A percentile compares a stretch with the other conserved stretches of the same genome.
Evolutionary conservation across 37 sponge, comb jelly and placozoan genomes (phyloP).

Genomic region (Crambe crambe): DNA sequence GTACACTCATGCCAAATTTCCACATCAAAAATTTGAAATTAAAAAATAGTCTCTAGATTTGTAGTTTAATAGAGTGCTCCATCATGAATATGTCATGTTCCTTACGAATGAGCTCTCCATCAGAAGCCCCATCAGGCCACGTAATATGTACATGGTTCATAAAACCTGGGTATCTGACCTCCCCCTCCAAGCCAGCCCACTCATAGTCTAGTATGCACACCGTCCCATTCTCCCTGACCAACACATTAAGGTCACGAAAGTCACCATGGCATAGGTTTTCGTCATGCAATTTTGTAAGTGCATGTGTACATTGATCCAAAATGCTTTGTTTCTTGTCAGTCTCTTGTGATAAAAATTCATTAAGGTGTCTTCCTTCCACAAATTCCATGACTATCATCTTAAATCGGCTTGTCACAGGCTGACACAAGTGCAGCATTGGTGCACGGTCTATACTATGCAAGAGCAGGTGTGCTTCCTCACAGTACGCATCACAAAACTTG

Average conservation of each 20-base stretch:
- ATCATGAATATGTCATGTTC: not conserved
- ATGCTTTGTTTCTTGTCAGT: not conserved
- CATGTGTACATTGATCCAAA: not conserved
- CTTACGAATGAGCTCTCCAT: not conserved
- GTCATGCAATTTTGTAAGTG: not conserved
- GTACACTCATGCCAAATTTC: too few relatives aligned
- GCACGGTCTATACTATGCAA: not conserved
- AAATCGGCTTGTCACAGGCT: not conserved
- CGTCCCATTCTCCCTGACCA: not conserved
- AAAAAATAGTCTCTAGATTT: too few relatives aligned
- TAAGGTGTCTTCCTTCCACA: not conserved
- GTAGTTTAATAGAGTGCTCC: not conserved
- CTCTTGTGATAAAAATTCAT: not conserved
- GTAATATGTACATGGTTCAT: not conserved
- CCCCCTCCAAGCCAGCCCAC: not conserved
- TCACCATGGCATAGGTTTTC: not conserved
- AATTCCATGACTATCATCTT: not conserved
- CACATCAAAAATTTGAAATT: too few relatives aligned
- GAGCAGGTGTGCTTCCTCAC: not conserved
- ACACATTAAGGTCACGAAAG: not conserved
- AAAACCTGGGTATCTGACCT: not conserved
- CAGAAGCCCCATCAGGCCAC: not conserved
- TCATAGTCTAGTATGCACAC: not conserved
- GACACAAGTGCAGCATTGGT: not conserved
- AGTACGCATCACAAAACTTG: not conserved